Percentiles rank a stretch among this genome's conserved stretches.
Conservation (phyloP, 2,797 vertebrate genomes). For the Naso thynnoides region DNA sequence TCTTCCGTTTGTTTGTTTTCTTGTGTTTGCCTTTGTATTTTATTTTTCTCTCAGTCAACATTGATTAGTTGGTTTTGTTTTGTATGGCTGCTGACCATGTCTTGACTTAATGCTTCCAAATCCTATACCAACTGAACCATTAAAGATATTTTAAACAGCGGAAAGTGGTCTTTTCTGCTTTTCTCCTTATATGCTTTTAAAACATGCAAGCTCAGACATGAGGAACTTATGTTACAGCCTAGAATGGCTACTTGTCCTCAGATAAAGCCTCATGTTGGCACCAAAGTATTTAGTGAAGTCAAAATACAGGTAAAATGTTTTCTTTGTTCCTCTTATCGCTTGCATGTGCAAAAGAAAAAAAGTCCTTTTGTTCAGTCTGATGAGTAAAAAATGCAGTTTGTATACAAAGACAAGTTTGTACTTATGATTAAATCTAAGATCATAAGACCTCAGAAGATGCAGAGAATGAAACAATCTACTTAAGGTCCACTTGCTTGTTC, state of each 20-base stretch:
- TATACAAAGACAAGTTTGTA: constrained; percentile 5
- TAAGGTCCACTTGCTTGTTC: not conserved
- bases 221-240: not conserved
- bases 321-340: constrained; percentile 20
- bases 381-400: constrained; percentile 20
- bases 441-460: not conserved
- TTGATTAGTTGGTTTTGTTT: constrained; percentile 76
- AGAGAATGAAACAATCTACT: not conserved
- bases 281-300: constrained; percentile 14
- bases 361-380: constrained; percentile 4
- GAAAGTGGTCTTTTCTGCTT: not conserved
- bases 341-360: not conserved
- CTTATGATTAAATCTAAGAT: constrained; percentile 2
- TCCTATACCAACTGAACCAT: constrained; percentile 86
- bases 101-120: constrained; percentile 87
- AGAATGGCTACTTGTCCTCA: not conserved
- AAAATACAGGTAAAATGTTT: constrained; percentile 28
- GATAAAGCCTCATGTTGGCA: constrained; percentile 5
- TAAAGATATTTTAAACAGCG: constrained; percentile 85
- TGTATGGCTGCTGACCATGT: constrained; percentile 82
- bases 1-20: constrained; percentile 35
- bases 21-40: constrained; percentile 69
- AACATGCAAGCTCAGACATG: not conserved
- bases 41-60: constrained; percentile 64
- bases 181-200: not conserved